phyloP scores from a whole-genome alignment of 2,113 vertebrate genomes.

The Cynoglossus semilaevis region DNA sequence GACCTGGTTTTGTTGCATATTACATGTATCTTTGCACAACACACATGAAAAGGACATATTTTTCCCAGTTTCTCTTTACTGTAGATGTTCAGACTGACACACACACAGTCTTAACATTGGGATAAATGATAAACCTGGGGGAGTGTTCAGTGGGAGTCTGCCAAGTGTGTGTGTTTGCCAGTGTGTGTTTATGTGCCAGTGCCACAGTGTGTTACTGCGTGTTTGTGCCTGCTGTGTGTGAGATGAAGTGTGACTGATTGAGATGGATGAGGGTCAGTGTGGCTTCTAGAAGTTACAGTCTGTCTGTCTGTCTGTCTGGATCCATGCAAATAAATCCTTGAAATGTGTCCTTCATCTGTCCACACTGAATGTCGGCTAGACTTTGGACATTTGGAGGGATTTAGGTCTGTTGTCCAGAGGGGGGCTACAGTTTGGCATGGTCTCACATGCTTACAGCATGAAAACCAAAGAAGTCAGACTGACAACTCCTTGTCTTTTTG shows the following conservation, averaged over 20 bases:
- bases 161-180: slow-evolving; percentile 30
- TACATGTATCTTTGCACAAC: too few relatives aligned
- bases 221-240: slow-evolving; percentile 7
- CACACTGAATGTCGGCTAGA: slow-evolving; percentile 15
- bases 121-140: slow-evolving; percentile 31
- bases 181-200: too few relatives aligned
- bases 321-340: background rate
- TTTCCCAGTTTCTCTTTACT: too few relatives aligned
- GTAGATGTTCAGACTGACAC: background rate
- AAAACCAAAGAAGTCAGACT: too few relatives aligned
- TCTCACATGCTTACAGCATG: too few relatives aligned
- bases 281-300: slow-evolving; percentile 58
- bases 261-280: slow-evolving; percentile 44
- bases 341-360: slow-evolving; percentile 4
- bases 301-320: slow-evolving; percentile 35
- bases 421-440: background rate
- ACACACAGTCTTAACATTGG: slow-evolving; percentile 9
- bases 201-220: too few relatives aligned
- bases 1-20: too few relatives aligned
- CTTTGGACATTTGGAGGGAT: slow-evolving; percentile 6
- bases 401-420: background rate
- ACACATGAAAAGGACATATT: too few relatives aligned
- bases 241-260: slow-evolving; percentile 45
- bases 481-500: too few relatives aligned
- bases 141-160: slow-evolving; percentile 33